phyloP scores from a whole-genome alignment of 2,888 invertebrate species.

The Plebejus melissa region DNA sequence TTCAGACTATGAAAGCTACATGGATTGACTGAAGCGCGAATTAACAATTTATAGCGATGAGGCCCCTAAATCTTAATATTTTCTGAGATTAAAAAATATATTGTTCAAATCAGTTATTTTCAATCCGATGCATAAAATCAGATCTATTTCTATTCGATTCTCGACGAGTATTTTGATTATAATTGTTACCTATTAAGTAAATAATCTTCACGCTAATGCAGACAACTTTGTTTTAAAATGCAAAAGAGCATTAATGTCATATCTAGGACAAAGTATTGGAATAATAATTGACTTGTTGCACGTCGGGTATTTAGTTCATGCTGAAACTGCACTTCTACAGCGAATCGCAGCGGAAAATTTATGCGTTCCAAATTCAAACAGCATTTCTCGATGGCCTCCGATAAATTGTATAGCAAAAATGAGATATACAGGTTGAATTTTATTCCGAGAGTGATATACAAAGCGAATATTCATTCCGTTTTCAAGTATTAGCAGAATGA shows the following conservation, averaged over 20 bases:
- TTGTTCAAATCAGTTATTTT: too few relatives aligned
- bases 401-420: not conserved
- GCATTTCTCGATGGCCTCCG: not conserved
- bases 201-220: not conserved
- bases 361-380: constrained; percentile 11
- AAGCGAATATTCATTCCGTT: not conserved
- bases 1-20: too few relatives aligned
- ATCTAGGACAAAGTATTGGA: constrained; percentile 9
- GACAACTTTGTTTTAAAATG: not conserved
- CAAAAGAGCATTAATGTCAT: constrained; percentile 4
- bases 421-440: not conserved
- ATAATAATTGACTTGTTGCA: constrained; percentile 9
- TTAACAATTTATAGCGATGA: too few relatives aligned
- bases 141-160: too few relatives aligned
- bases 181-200: too few relatives aligned
- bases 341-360: not conserved
- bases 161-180: too few relatives aligned
- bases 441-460: not conserved
- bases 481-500: not conserved
- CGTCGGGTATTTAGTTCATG: constrained; percentile 4
- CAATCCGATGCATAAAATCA: too few relatives aligned
- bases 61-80: too few relatives aligned
- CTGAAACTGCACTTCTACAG: constrained; percentile 10
- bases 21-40: too few relatives aligned
- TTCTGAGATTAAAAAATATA: too few relatives aligned